These are phyloP conservation scores for Gymnosoma rotundatum DNA, from an alignment of 2,888 invertebrate species.

Conservation along the genomic window DNA sequence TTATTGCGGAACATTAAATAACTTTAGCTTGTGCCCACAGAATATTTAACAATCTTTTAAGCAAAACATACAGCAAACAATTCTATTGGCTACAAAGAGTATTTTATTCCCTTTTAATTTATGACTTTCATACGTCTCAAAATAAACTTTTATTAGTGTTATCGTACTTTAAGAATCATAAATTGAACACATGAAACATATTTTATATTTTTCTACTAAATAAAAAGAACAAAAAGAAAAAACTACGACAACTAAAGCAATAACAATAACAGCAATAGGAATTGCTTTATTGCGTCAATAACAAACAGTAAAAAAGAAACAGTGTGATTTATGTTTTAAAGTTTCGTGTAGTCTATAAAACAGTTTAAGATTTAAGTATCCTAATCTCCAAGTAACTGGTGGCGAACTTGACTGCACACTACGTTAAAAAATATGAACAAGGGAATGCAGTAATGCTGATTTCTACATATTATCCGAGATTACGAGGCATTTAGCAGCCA, in stretches of 20 bases:
- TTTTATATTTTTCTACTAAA: conserved; percentile 21
- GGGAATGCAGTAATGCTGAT: too few species aligned
- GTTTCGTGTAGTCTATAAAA: conserved; percentile 45
- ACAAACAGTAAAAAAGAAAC: conserved; percentile 61
- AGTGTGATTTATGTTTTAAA: conserved; percentile 60
- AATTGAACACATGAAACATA: conserved; percentile 18
- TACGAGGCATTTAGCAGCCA: too few species aligned
- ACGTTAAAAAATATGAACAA: neutral
- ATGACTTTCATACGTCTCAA: conserved; percentile 43
- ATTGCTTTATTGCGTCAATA: conserved; percentile 65
- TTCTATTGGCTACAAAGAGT: neutral
- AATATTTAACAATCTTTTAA: too few species aligned
- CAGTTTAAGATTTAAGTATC: conserved; percentile 48
- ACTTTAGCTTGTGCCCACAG: too few species aligned
- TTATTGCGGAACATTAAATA: too few species aligned
- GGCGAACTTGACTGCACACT: neutral
- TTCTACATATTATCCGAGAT: too few species aligned
- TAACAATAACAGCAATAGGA: conserved; percentile 19
- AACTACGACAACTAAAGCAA: neutral
- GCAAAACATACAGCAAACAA: neutral
- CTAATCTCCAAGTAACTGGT: neutral
- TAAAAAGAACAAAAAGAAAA: neutral
- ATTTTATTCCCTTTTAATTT: conserved; percentile 33
- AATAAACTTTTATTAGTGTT: conserved; percentile 47
- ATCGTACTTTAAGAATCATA: conserved; percentile 16